Base-by-base conservation (phyloP, 2,113 vertebrate genomes). In the Pogonocichla stellata region DNA sequence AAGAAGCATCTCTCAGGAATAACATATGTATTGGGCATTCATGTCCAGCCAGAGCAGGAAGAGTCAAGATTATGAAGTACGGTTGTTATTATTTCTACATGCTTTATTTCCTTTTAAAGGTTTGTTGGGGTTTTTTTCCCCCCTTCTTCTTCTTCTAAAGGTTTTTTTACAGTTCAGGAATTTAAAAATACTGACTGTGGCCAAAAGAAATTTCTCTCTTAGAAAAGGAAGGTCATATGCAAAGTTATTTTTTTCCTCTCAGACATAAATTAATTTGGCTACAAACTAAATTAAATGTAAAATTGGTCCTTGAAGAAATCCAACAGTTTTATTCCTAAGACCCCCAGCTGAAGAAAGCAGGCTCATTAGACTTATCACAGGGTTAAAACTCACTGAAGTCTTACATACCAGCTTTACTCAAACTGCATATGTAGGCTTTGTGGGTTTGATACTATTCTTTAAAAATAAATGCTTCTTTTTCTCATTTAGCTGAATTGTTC, bases 221-320 rank as follows among this genome's bases (percentile, higher is more conserved):
- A 66, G 29, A 90, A 65, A 2, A 73, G 45, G 15, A 75, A 86
- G 71, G 43, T 26, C 79, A 82, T 42, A 66, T 0, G 1, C 26
- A 61, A 10, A 90, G 54, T 69, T 90, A 38, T 45, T 61, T 83
- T 65, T 61, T 13, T 19, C 18, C 34, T 82, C 42, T 86, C 60
- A 51, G 31, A 88, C 56, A 53, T 90, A 75, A 93, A 94, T 77
- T 79, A 72, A 82, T 93, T 79, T 88, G 58, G 64, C 42, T 90
- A 82, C 38, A 70, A 86, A 75, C 34, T 14, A n/a, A 92, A 90
- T 14, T 36, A 72, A 90, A 88, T 54, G 29, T 26, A 94, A 80
- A 93, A 91, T 28, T n/a, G 3, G 20, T 40, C 66, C 61, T 85
- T 80, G 28, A 93, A 92, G 47, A 92, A 77, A 93, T 73, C 19